phyloP scores from a whole-genome alignment of 2,113 vertebrate genomes.

The Nesoenas mayeri region DNA sequence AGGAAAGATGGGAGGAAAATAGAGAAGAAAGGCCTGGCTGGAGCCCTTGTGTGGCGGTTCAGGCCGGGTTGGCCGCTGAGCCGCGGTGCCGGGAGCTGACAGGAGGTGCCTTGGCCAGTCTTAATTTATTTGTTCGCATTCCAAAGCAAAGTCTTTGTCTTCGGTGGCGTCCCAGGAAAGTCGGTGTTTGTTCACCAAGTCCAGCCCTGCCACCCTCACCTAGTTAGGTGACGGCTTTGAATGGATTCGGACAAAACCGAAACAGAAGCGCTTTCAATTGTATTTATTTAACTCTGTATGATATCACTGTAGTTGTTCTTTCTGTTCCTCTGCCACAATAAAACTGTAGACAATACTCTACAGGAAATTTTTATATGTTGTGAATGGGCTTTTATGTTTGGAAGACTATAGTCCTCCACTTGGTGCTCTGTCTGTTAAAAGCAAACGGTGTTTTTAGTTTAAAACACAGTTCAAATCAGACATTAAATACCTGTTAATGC shows the following conservation, averaged over 20 bases:
- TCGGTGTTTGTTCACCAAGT: slow-evolving; percentile 40
- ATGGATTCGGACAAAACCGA: slow-evolving; percentile 58
- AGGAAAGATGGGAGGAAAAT: not conserved
- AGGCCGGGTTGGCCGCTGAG: not conserved
- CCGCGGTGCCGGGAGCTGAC: not conserved
- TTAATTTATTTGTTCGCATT: slow-evolving; percentile 34
- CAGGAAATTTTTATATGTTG: slow-evolving; percentile 52
- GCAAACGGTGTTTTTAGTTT: not conserved
- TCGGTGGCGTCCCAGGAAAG: slow-evolving; percentile 16
- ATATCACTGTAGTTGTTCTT: slow-evolving; percentile 32
- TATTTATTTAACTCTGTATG: slow-evolving; percentile 66
- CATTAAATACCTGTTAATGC: not conserved
- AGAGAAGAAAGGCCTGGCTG: slow-evolving; percentile 19
- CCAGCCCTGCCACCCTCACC: slow-evolving; percentile 1
- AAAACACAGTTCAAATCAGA: not conserved
- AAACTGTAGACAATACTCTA: slow-evolving; percentile 61
- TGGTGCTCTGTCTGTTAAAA: slow-evolving; percentile 40
- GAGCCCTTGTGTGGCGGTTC: not conserved
- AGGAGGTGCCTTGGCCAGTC: not conserved
- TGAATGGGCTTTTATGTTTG: slow-evolving; percentile 63
- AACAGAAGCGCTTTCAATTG: slow-evolving; percentile 36
- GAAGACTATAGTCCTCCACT: not conserved
- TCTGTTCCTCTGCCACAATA: slow-evolving; percentile 46
- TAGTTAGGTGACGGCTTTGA: slow-evolving; percentile 6
- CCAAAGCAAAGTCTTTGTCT: slow-evolving; percentile 3